These are phyloP conservation scores for Pomatostomus ruficeps DNA, from an alignment of 2,113 vertebrate genomes.

Conservation along the genomic window DNA sequence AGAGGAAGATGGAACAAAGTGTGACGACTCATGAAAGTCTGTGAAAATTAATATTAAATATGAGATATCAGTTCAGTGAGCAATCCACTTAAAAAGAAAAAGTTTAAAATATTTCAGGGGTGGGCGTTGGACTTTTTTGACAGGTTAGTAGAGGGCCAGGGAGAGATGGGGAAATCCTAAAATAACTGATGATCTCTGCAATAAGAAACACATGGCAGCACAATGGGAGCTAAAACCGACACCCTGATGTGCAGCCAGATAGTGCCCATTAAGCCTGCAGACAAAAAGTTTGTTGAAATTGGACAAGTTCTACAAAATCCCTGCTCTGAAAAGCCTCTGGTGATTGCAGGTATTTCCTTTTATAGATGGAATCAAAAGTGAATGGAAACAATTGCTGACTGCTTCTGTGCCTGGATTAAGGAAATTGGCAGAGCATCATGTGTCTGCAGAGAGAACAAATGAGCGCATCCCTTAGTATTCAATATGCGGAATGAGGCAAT, in stretches of 20 bases:
- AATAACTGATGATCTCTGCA: background rate
- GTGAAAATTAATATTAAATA: background rate
- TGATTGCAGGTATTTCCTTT: conserved; percentile 64
- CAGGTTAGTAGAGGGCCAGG: background rate
- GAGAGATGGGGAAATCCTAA: conserved; percentile 7
- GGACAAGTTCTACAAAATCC: conserved; percentile 35
- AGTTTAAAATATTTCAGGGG: background rate
- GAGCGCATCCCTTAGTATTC: conserved; percentile 49
- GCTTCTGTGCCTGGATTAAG: conserved; percentile 60
- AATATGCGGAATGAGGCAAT: conserved; percentile 48
- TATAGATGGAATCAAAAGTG: conserved; percentile 46
- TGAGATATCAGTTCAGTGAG: background rate
- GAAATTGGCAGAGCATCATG: conserved; percentile 56
- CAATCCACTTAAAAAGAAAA: background rate
- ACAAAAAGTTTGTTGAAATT: conserved; percentile 56
- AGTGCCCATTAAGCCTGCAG: conserved; percentile 42
- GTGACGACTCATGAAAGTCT: background rate
- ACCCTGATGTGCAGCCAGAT: conserved; percentile 24
- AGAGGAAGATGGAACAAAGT: background rate
- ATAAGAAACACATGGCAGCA: conserved; percentile 19
- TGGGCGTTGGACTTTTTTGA: background rate
- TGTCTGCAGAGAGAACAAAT: conserved; percentile 48
- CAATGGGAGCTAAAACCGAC: conserved; percentile 21
- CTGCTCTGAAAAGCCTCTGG: conserved; percentile 34
- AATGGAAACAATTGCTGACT: conserved; percentile 57